A percentile compares a stretch with the other conserved stretches of the same genome.
Conservation (phyloP, 2,888 invertebrate genomes). For the Prosopocoilus inquinatus region DNA sequence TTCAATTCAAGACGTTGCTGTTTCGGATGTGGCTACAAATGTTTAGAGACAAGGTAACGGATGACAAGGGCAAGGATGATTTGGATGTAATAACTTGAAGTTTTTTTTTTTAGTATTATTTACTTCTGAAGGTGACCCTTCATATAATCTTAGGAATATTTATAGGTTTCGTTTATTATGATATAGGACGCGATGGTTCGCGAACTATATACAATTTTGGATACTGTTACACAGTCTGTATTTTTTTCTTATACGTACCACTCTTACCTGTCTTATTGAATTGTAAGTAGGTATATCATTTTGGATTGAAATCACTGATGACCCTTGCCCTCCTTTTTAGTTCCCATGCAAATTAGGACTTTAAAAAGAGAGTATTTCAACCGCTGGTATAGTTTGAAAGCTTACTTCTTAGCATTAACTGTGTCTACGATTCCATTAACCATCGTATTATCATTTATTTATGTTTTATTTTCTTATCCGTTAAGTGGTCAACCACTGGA, state of each 20-base stretch:
- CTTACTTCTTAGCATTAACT: slow-evolving; percentile 75
- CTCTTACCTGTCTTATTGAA: slow-evolving; percentile 78
- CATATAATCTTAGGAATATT: slow-evolving; percentile 68
- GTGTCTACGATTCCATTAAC: slow-evolving; percentile 72
- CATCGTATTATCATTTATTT: slow-evolving; percentile 65
- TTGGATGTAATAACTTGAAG: not conserved
- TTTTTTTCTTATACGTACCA: slow-evolving; percentile 77
- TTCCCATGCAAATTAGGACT: slow-evolving; percentile 74
- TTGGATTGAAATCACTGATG: not conserved
- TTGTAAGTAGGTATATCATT: slow-evolving; percentile 68
- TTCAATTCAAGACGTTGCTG: slow-evolving; percentile 67
- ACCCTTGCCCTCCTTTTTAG: slow-evolving; percentile 52
- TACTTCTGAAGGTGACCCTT: slow-evolving; percentile 67
- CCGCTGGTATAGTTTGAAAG: slow-evolving; percentile 77
- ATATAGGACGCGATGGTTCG: slow-evolving; percentile 77
- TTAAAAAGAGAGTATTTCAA: slow-evolving; percentile 82
- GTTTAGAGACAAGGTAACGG: slow-evolving; percentile 70
- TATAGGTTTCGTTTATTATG: slow-evolving; percentile 67
- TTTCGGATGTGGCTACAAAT: slow-evolving; percentile 72
- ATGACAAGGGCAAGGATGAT: not conserved
- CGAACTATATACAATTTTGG: slow-evolving; percentile 83
- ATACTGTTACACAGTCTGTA: slow-evolving; percentile 76
- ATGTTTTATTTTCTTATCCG: slow-evolving; percentile 68
- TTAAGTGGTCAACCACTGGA: slow-evolving; percentile 78
- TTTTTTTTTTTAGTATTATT: slow-evolving; percentile 59